Conservation (phyloP, 2,113 vertebrate species). For the Grallaria varia region DNA sequence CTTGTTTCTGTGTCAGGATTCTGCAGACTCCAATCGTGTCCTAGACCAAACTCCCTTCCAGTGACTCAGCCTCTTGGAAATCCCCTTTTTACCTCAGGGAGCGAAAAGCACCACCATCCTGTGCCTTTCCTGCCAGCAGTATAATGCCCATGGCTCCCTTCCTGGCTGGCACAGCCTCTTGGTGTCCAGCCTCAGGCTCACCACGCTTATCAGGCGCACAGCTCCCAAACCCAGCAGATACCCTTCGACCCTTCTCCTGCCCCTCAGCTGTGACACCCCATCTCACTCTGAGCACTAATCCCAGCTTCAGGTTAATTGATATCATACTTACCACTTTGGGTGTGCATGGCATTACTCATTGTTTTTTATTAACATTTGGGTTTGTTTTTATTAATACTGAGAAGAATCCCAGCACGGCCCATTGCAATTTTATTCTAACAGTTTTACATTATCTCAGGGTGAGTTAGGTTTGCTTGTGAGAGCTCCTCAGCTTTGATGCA, state of each 20-base stretch:
- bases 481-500: neutral
- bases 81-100: neutral
- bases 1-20: neutral
- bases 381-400: neutral
- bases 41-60: neutral
- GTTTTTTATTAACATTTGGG: neutral
- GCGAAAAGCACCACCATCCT: neutral
- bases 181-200: neutral
- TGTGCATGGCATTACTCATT: neutral
- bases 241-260: neutral
- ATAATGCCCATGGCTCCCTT: neutral
- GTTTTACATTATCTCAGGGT: neutral
- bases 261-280: rapidly evolving
- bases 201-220: neutral
- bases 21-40: rapidly evolving
- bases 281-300: neutral
- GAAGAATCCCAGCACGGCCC: neutral
- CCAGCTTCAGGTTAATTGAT: neutral
- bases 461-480: neutral
- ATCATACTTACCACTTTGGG: neutral
- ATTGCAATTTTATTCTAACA: neutral
- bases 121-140: neutral
- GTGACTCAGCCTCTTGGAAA: neutral
- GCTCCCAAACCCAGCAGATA: neutral
- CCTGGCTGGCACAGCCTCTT: neutral